These are phyloP conservation scores for Atlantisia rogersi DNA, from an alignment of 2,113 vertebrate genomes.

Conservation along the genomic window DNA sequence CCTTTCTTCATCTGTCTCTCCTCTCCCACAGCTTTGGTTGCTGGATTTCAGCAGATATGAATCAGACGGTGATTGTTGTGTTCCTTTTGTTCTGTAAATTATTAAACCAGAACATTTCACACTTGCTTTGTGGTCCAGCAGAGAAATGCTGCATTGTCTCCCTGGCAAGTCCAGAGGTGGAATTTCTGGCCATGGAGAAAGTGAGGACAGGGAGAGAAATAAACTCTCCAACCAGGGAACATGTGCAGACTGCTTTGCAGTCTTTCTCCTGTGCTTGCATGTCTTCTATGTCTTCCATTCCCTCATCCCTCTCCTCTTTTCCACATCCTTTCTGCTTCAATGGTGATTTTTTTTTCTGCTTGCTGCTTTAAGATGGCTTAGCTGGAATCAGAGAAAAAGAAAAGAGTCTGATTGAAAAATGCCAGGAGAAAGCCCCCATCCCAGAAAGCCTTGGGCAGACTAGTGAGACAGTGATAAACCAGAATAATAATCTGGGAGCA, in stretches of 20 bases:
- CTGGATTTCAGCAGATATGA: slow-evolving; percentile 36
- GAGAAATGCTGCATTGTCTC: slow-evolving; percentile 21
- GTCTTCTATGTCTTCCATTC: slow-evolving; percentile 18
- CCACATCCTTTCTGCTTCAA: background rate
- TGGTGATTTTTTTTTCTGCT: background rate
- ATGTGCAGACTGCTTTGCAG: background rate
- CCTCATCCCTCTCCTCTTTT: slow-evolving; percentile 1
- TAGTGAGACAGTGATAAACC: background rate
- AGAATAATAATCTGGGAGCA: background rate
- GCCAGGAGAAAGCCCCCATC: background rate
- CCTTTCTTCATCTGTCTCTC: background rate
- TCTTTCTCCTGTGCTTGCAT: background rate
- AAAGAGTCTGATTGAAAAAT: background rate
- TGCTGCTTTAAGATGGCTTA: background rate
- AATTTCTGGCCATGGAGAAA: slow-evolving; percentile 59
- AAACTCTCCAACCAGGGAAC: slow-evolving; percentile 11
- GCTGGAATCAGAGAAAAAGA: background rate
- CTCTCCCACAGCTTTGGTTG: background rate
- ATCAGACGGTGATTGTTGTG: slow-evolving; percentile 2
- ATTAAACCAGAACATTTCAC: slow-evolving; percentile 60
- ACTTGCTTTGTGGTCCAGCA: slow-evolving; percentile 25
- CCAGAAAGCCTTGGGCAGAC: background rate
- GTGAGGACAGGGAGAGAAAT: slow-evolving; percentile 33
- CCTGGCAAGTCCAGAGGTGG: slow-evolving; percentile 9
- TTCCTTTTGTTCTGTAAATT: slow-evolving; percentile 55